Percentiles rank a stretch among this genome's conserved stretches.
Conservation (phyloP, 2,113 vertebrate genomes). For the Cyprinus carpio region DNA sequence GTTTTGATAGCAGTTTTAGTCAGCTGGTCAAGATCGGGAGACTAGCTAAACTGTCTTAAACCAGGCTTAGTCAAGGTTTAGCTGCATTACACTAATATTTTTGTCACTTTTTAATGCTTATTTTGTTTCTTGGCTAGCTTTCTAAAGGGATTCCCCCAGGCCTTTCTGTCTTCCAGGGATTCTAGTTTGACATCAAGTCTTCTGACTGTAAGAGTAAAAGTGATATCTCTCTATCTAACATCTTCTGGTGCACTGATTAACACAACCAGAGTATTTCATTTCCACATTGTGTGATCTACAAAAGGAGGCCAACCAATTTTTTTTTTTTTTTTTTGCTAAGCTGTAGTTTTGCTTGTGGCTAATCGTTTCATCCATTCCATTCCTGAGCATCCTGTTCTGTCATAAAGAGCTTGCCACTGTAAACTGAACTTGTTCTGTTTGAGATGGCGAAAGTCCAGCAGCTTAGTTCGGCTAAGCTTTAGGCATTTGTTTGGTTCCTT, state of each 20-base stretch:
- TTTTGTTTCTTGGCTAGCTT: not conserved
- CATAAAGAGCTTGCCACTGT: slow-evolving; percentile 7
- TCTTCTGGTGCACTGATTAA: not conserved
- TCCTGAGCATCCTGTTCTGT: slow-evolving; percentile 23
- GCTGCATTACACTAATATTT: not conserved
- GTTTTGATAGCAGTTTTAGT: not conserved
- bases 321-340: not conserved
- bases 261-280: not conserved
- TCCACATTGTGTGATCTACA: not conserved
- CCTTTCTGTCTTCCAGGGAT: not conserved
- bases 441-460: slow-evolving; percentile 1
- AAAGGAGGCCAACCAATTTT: not conserved
- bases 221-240: not conserved
- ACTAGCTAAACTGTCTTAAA: not conserved
- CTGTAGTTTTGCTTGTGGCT: slow-evolving; percentile 9
- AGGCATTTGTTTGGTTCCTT: slow-evolving; percentile 1
- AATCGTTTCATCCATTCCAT: slow-evolving; percentile 27
- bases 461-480: not conserved
- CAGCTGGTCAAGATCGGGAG: not conserved
- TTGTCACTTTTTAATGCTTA: not conserved
- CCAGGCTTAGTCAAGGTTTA: not conserved
- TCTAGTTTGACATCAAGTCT: not conserved
- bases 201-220: not conserved
- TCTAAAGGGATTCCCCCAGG: not conserved
- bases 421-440: slow-evolving; percentile 9